Percentiles rank a stretch among this genome's conserved stretches.
These are phyloP conservation scores for Aphelinus atriplicis DNA, from an alignment of 1,140 invertebrate genomes.

Conservation along the genomic window DNA sequence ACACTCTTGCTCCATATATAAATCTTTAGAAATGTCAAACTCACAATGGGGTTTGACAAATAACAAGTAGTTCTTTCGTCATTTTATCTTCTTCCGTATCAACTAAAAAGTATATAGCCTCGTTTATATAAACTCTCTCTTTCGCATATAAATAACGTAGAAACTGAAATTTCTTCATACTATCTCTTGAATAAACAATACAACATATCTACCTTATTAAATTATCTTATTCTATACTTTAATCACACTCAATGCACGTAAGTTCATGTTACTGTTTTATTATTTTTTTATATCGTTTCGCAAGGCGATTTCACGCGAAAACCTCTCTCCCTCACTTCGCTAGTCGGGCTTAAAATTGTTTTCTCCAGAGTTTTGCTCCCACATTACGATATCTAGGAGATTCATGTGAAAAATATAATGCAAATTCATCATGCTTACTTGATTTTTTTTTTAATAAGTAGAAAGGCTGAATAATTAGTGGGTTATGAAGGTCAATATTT, in stretches of 20 bases:
- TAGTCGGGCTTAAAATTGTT: slow-evolving; percentile 1
- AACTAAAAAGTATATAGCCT: slow-evolving; percentile 38
- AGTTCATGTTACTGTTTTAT: slow-evolving; percentile 15
- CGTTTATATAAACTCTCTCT: slow-evolving; percentile 29
- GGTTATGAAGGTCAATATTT: slow-evolving; percentile 7
- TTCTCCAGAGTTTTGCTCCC: slow-evolving; percentile 6
- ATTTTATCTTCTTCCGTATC: slow-evolving; percentile 10
- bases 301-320: slow-evolving; percentile 17
- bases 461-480: slow-evolving; percentile 20
- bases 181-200: slow-evolving; percentile 21
- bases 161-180: slow-evolving; percentile 27
- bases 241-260: slow-evolving; percentile 25
- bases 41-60: slow-evolving; percentile 33
- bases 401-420: slow-evolving; percentile 19
- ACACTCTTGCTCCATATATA: slow-evolving; percentile 23
- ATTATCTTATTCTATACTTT: slow-evolving; percentile 29
- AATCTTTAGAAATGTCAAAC: slow-evolving; percentile 38
- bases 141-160: slow-evolving; percentile 35
- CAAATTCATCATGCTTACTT: slow-evolving; percentile 1
- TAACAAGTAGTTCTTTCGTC: slow-evolving; percentile 25
- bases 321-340: not conserved
- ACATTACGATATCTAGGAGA: slow-evolving; percentile 27
- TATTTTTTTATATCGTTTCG: not conserved
- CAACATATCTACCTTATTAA: slow-evolving; percentile 24
- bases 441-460: not conserved